Evolutionary conservation across 2,888 invertebrate genomes (phyloP).

Genomic region (Tipula helvola): DNA sequence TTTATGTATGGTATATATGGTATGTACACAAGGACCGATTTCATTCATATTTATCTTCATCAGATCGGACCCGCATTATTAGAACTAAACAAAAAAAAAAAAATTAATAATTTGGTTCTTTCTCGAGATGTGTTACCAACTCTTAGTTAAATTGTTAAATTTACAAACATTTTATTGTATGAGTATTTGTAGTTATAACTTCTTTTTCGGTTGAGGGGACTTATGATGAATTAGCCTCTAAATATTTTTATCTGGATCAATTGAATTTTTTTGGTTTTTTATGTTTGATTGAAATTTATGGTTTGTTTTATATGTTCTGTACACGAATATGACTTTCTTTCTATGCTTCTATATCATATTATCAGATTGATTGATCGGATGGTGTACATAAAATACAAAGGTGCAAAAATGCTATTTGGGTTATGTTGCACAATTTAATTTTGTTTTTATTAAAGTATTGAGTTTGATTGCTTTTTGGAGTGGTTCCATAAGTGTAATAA

Average conservation of each 20-base stretch:
- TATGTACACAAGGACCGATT: background rate
- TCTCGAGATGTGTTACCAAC: background rate
- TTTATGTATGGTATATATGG: background rate
- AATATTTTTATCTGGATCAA: background rate
- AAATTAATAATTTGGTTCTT: background rate
- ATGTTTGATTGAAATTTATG: background rate
- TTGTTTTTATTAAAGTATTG: no score
- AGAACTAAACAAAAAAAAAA: background rate
- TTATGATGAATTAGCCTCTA: conserved; percentile 4
- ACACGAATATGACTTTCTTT: background rate
- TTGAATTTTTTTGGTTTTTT: background rate
- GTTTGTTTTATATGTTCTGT: background rate
- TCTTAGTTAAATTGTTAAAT: background rate
- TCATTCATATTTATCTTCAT: background rate
- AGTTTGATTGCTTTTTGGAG: no score
- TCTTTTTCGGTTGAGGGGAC: background rate
- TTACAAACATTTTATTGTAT: background rate
- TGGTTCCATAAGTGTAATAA: no score
- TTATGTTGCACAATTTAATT: background rate
- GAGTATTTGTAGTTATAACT: background rate
- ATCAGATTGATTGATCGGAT: background rate
- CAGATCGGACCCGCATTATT: background rate
- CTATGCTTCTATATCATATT: background rate
- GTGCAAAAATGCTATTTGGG: background rate
- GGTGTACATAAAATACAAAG: background rate